Conservation (phyloP, 1,140 invertebrate species). For the Drosophila setifemur region DNA sequence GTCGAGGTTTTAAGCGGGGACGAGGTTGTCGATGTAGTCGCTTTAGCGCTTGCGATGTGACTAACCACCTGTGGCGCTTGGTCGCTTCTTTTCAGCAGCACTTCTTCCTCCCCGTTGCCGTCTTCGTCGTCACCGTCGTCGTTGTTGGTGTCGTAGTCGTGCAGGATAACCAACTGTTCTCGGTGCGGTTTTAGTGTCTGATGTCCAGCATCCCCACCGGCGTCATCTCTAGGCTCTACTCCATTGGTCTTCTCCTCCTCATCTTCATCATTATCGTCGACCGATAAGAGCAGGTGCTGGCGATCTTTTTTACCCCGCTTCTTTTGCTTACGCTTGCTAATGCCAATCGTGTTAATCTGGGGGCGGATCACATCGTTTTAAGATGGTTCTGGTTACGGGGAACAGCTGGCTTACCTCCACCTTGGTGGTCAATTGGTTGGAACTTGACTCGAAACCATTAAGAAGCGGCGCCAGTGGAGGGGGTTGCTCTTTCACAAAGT, state of each 20-base stretch:
- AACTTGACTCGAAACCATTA: slow-evolving; percentile 48
- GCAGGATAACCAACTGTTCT: slow-evolving; percentile 36
- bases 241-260: slow-evolving; percentile 25
- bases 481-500: slow-evolving; percentile 58
- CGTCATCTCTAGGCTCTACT: neutral
- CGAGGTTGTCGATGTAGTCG: slow-evolving; percentile 30
- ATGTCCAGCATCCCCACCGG: slow-evolving; percentile 32
- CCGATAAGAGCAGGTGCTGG: slow-evolving; percentile 65
- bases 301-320: slow-evolving; percentile 53
- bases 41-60: slow-evolving; percentile 50
- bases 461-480: slow-evolving; percentile 37
- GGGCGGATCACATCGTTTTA: neutral
- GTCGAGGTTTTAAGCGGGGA: slow-evolving; percentile 59
- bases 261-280: slow-evolving; percentile 64
- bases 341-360: slow-evolving; percentile 74
- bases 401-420: slow-evolving; percentile 59
- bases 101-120: slow-evolving; percentile 56
- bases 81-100: slow-evolving; percentile 35
- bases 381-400: neutral
- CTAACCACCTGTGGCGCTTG: slow-evolving; percentile 41
- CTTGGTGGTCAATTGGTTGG: slow-evolving; percentile 64
- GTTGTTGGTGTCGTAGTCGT: slow-evolving; percentile 21
- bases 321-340: slow-evolving; percentile 47
- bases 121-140: slow-evolving; percentile 41
- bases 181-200: slow-evolving; percentile 44